Base-by-base conservation (phyloP, 92 coral and sea anemone genomes). In the Heteractis magnifica region DNA sequence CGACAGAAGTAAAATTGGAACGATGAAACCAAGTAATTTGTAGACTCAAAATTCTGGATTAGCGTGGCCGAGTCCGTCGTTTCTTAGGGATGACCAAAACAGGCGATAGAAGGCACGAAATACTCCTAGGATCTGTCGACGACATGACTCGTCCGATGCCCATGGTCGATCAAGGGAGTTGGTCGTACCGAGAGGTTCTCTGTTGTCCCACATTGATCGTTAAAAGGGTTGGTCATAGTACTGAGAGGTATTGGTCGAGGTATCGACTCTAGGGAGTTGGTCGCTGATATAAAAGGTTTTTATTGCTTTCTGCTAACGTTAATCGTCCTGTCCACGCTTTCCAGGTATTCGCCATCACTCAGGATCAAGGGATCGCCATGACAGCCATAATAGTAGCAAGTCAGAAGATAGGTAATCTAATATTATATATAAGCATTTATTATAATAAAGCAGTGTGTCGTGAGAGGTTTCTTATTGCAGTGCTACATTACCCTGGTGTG, bases 281-380 rank as follows among this genome's bases (percentile, higher is more conserved):
- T 65, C 71, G 8, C 23, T 8, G 70, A 5, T 23, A 16, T 52
- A 16, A 53, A 34, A 77, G 49, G 80, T 10, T 53, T 51, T 51
- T 26, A n/a, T 68, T 21, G 8, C 13, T 9, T 68, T 1, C 23
- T 21, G 56, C 58, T 48, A 75, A 75, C 75, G n/a, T 49, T 75
- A 0, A 5, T 44, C 44, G 51, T 52, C 52, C 58, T 75, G 44
- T 50, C 56, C 20, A 18, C 21, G 12, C 21, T 49, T 34, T 34
- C 12, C 72, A 84, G 87, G 87, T 8, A 60, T 15, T 16, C 87
- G 81, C 19, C 81, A 49, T 8, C 87, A 77, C 51, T 84, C 86
- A 26, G 80, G 49, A 78, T 83, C 87, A 55, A 85, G 88, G 44
- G 88, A 85, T 19, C 65, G 88, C 10, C 82, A 52, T 52, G 88